A percentile compares a stretch with the other conserved stretches of the same genome.
These are phyloP conservation scores for Psittacula echo DNA, from an alignment of 2,797 vertebrate genomes.

Conservation along the genomic window DNA sequence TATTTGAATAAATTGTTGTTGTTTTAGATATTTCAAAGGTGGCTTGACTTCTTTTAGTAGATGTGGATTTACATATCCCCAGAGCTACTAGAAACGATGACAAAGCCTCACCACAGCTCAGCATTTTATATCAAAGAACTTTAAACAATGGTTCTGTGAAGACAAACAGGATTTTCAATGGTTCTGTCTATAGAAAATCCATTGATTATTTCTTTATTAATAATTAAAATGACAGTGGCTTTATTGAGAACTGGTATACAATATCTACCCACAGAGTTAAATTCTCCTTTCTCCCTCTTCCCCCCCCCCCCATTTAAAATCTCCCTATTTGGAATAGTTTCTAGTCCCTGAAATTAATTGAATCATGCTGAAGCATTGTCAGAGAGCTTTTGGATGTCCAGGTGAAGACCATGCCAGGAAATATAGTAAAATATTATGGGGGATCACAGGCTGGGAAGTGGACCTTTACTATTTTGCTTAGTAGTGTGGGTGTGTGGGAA, in stretches of 20 bases:
- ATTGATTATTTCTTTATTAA: neutral
- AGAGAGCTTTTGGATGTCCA: neutral
- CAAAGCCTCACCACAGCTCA: neutral
- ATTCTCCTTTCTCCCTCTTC: neutral
- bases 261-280: neutral
- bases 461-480: neutral
- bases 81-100: neutral
- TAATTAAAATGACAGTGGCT: neutral
- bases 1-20: neutral
- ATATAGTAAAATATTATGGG: neutral
- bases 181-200: neutral
- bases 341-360: neutral
- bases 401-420: neutral
- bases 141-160: neutral
- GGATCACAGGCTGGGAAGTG: neutral
- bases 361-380: neutral
- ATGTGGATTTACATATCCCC: neutral
- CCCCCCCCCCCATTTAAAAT: neutral
- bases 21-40: neutral
- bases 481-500: neutral
- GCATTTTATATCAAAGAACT: neutral
- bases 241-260: neutral
- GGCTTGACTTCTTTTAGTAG: neutral
- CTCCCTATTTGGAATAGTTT: neutral
- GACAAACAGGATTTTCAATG: neutral